Conservation (phyloP, 2,113 vertebrate genomes). For the Cyanoramphus novaezelandiae region DNA sequence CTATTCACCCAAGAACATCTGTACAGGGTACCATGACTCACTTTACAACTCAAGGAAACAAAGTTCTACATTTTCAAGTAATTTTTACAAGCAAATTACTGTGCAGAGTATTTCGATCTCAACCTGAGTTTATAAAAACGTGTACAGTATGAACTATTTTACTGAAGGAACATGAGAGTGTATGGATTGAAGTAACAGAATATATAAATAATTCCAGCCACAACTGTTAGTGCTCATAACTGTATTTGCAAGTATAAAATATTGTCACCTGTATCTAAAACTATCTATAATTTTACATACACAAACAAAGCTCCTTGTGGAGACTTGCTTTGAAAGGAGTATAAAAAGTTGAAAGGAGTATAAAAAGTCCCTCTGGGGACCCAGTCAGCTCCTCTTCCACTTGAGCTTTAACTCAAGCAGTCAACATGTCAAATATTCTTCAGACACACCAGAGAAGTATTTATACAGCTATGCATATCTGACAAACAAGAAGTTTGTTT, state of each 20-base stretch:
- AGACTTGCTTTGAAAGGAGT: neutral
- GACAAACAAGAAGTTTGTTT: neutral
- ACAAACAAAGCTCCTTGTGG: neutral
- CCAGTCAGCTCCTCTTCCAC: neutral
- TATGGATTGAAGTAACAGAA: neutral
- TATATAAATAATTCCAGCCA: neutral
- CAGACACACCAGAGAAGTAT: neutral
- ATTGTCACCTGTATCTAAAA: neutral
- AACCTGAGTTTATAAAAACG: neutral
- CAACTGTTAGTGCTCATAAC: neutral
- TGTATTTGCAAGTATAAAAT: neutral
- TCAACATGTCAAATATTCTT: neutral
- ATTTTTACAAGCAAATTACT: neutral
- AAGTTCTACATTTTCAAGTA: neutral
- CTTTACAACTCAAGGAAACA: neutral
- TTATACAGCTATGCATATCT: neutral
- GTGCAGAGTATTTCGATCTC: neutral
- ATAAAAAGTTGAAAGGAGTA: neutral
- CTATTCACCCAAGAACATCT: neutral
- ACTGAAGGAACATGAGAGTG: fast-evolving
- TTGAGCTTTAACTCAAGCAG: neutral
- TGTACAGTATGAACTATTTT: neutral
- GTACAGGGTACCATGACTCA: fast-evolving
- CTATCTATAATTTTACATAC: neutral
- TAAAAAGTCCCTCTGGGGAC: neutral